phyloP scores from a whole-genome alignment of 1,140 invertebrate genomes.

The Steinernema khuongi region DNA sequence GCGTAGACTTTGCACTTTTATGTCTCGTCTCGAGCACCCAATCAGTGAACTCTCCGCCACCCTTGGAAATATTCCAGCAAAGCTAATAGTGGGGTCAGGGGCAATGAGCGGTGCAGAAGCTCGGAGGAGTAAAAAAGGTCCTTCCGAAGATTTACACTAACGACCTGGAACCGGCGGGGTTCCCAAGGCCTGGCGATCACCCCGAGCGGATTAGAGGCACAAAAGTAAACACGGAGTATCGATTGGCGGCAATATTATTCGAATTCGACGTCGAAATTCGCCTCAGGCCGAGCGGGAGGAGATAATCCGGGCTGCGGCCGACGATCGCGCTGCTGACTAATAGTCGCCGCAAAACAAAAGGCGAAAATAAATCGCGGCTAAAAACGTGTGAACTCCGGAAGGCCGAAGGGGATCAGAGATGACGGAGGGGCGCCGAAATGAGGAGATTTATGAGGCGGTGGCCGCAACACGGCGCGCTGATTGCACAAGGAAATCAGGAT shows the following conservation, averaged over 20 bases:
- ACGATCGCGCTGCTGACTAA: neutral
- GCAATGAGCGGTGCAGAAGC: too few species aligned
- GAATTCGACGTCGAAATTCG: neutral
- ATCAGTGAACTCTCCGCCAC: too few species aligned
- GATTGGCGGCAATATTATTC: conserved; percentile 3
- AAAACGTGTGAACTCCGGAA: neutral
- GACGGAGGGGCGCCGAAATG: neutral
- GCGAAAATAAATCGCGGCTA: neutral
- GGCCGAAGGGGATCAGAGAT: conserved; percentile 7
- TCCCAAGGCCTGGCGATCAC: too few species aligned
- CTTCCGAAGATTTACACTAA: too few species aligned
- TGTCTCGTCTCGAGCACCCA: too few species aligned
- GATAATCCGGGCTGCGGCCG: neutral
- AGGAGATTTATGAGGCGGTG: neutral
- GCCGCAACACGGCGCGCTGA: neutral
- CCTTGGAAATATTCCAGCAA: too few species aligned
- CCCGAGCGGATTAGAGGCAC: neutral
- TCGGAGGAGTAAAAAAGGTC: too few species aligned
- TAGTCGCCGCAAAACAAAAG: neutral
- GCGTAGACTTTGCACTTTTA: too few species aligned
- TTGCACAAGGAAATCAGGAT: neutral
- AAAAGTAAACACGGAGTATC: conserved; percentile 2
- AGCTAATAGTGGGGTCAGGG: too few species aligned
- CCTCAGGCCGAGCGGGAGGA: neutral
- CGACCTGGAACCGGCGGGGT: too few species aligned